phyloP scores from a whole-genome alignment of 92 coral and sea anemone species.

The Parazoanthus swiftii region DNA sequence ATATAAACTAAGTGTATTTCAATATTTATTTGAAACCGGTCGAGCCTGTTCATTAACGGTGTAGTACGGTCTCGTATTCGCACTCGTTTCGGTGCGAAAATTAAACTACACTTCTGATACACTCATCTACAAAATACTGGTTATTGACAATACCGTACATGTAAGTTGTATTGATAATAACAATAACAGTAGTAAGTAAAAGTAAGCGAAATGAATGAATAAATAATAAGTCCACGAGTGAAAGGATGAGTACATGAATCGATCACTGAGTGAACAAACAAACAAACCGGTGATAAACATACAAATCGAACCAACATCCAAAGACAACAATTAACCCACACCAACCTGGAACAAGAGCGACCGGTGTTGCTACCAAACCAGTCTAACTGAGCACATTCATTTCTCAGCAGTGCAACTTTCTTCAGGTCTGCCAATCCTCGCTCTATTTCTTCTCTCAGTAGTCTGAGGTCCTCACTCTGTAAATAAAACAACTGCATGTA shows the following conservation, averaged over 20 bases:
- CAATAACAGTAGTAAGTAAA: not conserved
- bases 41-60: no score
- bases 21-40: no score
- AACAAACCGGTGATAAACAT: no score
- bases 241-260: not conserved
- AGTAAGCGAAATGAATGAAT: not conserved
- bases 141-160: no score
- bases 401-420: conserved; percentile 85
- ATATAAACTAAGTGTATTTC: no score
- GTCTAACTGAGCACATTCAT: conserved; percentile 96
- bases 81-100: no score
- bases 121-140: no score
- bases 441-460: conserved; percentile 91
- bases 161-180: not conserved
- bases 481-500: not conserved
- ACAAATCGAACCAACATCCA: not conserved
- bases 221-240: no score
- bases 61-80: no score
- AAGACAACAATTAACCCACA: not conserved
- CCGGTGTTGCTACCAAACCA: conserved; percentile 95
- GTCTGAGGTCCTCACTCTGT: conserved; percentile 93
- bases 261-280: not conserved
- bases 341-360: conserved; percentile 81
- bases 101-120: no score
- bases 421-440: conserved; percentile 85